Evolutionary conservation across 2,113 vertebrate species (phyloP), one percentile per base, ranked within the genome.

Genomic region (Pavo muticus): DNA sequence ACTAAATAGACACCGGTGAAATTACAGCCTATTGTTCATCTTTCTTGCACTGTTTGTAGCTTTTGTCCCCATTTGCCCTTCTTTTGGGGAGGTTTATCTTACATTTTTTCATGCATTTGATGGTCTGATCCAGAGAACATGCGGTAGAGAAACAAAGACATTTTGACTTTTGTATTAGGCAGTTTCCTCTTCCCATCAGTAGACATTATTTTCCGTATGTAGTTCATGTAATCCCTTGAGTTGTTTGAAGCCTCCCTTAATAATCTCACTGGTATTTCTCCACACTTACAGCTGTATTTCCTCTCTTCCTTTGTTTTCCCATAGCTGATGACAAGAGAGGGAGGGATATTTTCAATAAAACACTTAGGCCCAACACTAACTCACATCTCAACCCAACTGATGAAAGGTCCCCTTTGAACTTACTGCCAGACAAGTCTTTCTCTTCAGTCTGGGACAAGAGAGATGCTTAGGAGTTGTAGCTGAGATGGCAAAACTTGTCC

Each of bases 221-320:
- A 83, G 74, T 82, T 93, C 75, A 35, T 82, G 42, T 92, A 96
- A 83, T 91, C 84, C 75, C 82, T 54, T 56, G 83, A 90, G 85
- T 52, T 81, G 61, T 88, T 83, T 80, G 82, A 95, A 95, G 69
- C 90, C 72, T 95, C 85, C 4, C 3, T 9, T 91, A 88, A 89
- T 87, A 84, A 83, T 75, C 94, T 95, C 79, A 25, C 60, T 97
- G 90, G 79, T 93, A 86, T 91, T 94, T 91, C 88, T 93, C 76
- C 76, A 83, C 72, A 61, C 20, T 96, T 91, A 47, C 3, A 88
- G 57, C 69, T 94, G 73, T 88, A 88, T 94, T 94, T 95, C 85
- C 75, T 86, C 79, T 71, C 24, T 75, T 88, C 91, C 83, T 96
- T 93, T 94, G 72, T 86, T 93, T 95, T 91, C 79, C 79, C 57